A percentile compares a stretch with the other conserved stretches of the same genome.
phyloP scores from a whole-genome alignment of 2,113 vertebrate species.

The Acrocephalus arundinaceus region DNA sequence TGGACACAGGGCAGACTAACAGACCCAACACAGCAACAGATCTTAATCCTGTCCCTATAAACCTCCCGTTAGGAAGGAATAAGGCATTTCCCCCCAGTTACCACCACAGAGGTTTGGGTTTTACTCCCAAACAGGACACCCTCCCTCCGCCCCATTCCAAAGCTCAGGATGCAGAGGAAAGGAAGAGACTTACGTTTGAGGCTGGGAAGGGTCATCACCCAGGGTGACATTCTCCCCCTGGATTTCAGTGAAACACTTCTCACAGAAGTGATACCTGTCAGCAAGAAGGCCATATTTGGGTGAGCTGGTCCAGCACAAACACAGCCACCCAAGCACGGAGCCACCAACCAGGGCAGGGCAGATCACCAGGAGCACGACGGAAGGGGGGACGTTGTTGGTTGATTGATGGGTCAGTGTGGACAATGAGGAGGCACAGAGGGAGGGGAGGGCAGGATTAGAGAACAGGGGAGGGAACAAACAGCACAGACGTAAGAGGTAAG shows the following conservation, averaged over 20 bases:
- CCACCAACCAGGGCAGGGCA: conserved; percentile 85
- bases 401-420: conserved; percentile 84
- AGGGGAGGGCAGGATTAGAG: conserved; percentile 79
- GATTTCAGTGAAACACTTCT: conserved; percentile 99
- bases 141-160: background rate
- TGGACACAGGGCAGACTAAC: background rate
- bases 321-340: conserved; percentile 85
- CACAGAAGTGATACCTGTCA: conserved; percentile 99
- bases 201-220: conserved; percentile 97
- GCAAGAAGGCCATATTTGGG: conserved; percentile 91
- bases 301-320: conserved; percentile 90
- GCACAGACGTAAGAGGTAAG: conserved; percentile 82
- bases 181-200: conserved; percentile 91
- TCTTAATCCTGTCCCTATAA: background rate
- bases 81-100: background rate
- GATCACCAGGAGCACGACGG: conserved; percentile 82
- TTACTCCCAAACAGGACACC: background rate
- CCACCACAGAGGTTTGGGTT: background rate
- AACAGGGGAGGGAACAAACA: conserved; percentile 81
- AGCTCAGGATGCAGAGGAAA: background rate
- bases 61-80: background rate
- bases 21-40: background rate
- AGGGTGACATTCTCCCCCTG: conserved; percentile 97
- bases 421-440: conserved; percentile 76
- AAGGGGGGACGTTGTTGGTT: conserved; percentile 81